Percentiles rank a stretch among this genome's conserved stretches.
Evolutionary conservation across 2,113 vertebrate genomes (phyloP).

Genomic region (Daubentonia madagascariensis): DNA sequence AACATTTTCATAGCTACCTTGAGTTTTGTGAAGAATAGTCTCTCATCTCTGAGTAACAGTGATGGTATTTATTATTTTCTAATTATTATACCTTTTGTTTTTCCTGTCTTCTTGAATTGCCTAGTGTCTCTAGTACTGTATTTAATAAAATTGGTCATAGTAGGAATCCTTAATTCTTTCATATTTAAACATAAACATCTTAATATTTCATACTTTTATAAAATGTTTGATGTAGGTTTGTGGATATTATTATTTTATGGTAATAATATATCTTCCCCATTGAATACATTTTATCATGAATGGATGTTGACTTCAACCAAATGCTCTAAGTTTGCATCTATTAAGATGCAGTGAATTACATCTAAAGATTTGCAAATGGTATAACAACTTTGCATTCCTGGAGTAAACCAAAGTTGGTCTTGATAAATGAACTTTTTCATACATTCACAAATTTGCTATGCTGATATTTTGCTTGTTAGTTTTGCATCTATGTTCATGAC

Average conservation of each 20-base stretch:
- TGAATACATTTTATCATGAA: not conserved
- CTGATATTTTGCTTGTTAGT: not conserved
- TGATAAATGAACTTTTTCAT: not conserved
- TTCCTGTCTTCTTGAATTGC: not conserved
- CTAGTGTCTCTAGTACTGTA: not conserved
- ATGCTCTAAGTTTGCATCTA: not conserved
- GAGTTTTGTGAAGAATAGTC: no score
- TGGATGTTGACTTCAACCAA: not conserved
- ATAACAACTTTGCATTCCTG: not conserved
- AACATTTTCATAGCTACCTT: not conserved
- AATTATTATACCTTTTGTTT: not conserved
- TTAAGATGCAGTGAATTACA: not conserved
- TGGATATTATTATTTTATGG: not conserved
- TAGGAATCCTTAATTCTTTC: not conserved
- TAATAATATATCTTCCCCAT: not conserved
- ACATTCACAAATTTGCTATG: not conserved
- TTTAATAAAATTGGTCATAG: not conserved
- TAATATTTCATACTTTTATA: not conserved
- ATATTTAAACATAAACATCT: not conserved
- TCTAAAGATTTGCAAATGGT: not conserved
- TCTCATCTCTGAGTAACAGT: not conserved
- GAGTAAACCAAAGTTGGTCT: not conserved
- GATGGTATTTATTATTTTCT: not conserved
- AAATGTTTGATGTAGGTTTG: not conserved
- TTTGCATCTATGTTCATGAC: not conserved